Conservation (phyloP, 2,797 vertebrate species). For the Moxostoma hubbsi region DNA sequence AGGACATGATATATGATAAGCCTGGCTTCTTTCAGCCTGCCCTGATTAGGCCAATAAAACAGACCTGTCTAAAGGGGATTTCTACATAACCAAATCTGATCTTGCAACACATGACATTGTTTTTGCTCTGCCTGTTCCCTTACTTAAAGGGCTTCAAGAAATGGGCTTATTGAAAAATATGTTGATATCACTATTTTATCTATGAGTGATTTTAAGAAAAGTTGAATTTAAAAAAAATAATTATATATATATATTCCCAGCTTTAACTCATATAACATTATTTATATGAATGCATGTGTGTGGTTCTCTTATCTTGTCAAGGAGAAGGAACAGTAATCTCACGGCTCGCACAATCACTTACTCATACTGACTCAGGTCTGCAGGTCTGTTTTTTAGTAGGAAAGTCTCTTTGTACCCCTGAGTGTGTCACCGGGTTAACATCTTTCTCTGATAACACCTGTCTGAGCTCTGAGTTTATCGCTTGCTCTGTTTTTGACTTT, state of each 20-base stretch:
- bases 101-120: not conserved
- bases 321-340: slow-evolving; percentile 36
- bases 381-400: slow-evolving; percentile 30
- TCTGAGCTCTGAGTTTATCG: slow-evolving; percentile 31
- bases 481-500: not conserved
- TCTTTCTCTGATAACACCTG: slow-evolving; percentile 50
- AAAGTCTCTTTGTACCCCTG: slow-evolving; percentile 25
- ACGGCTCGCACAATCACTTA: slow-evolving; percentile 14
- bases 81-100: slow-evolving; percentile 15
- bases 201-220: not conserved
- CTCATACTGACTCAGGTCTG: slow-evolving; percentile 41
- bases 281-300: slow-evolving; percentile 6
- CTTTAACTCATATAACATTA: slow-evolving; percentile 1
- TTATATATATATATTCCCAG: too few relatives aligned
- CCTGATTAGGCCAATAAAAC: slow-evolving; percentile 8
- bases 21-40: slow-evolving; percentile 25
- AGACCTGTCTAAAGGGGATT: slow-evolving; percentile 22
- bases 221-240: not conserved
- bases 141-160: not conserved
- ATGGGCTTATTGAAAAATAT: not conserved
- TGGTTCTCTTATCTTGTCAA: slow-evolving; percentile 13
- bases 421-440: slow-evolving; percentile 37
- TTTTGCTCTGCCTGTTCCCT: not conserved
- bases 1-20: slow-evolving; percentile 30
- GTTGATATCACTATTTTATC: not conserved